Conservation (phyloP, 2,888 invertebrate species). For the Vanessa cardui region DNA sequence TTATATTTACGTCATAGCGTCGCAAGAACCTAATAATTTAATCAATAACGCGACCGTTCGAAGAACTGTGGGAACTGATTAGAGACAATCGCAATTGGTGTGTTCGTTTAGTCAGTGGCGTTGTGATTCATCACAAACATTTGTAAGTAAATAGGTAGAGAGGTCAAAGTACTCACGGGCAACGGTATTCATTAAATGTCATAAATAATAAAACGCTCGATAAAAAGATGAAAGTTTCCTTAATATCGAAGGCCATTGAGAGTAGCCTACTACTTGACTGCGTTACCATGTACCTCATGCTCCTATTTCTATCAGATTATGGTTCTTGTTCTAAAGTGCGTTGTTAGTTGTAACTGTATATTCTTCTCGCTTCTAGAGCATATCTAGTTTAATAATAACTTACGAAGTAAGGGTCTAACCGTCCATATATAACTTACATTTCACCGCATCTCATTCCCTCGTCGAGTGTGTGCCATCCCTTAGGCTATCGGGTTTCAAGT, state of each 20-base stretch:
- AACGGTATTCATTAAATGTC: not conserved
- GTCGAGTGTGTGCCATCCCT: slow-evolving; percentile 36
- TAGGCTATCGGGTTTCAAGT: slow-evolving; percentile 43
- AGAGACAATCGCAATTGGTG: slow-evolving; percentile 41
- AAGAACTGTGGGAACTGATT: slow-evolving; percentile 40
- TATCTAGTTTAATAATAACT: slow-evolving; percentile 24
- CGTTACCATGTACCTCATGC: not conserved
- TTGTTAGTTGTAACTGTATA: not conserved
- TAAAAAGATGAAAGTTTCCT: not conserved
- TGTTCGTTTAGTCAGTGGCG: slow-evolving; percentile 33
- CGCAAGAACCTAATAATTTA: slow-evolving; percentile 58
- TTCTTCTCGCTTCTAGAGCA: not conserved
- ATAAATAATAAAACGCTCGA: not conserved
- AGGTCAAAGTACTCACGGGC: slow-evolving; percentile 24
- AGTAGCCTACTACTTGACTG: too few relatives aligned
- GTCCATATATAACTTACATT: slow-evolving; percentile 42
- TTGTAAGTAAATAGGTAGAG: slow-evolving; percentile 28
- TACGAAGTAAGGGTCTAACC: slow-evolving; percentile 28
- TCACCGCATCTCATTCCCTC: slow-evolving; percentile 41
- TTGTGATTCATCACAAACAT: slow-evolving; percentile 30
- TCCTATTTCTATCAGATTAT: not conserved
- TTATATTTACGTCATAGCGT: slow-evolving; percentile 46
- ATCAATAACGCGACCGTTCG: slow-evolving; percentile 53
- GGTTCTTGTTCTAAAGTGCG: not conserved
- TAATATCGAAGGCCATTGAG: not conserved